phyloP scores from a whole-genome alignment of 2,113 vertebrate species.

The Carassius gibelio region DNA sequence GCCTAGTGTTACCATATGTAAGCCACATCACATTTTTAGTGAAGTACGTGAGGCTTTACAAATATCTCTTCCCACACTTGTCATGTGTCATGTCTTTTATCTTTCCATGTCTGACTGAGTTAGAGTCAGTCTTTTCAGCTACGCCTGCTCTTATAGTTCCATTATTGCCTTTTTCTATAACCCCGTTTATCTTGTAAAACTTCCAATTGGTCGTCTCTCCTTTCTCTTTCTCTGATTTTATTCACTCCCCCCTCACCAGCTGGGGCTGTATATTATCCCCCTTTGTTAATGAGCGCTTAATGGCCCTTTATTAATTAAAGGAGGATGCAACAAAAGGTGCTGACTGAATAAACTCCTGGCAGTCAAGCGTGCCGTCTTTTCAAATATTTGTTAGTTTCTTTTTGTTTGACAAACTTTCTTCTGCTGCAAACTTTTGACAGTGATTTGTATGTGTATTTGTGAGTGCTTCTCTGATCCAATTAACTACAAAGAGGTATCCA shows the following conservation, averaged over 20 bases:
- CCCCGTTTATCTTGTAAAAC: constrained; percentile 10
- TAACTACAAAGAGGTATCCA: constrained; percentile 57
- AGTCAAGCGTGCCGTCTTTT: constrained; percentile 51
- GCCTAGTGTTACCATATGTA: too few species aligned
- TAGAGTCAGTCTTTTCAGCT: neutral
- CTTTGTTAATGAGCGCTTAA: constrained; percentile 42
- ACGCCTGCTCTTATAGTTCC: neutral
- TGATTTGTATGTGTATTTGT: constrained; percentile 53
- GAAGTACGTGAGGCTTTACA: neutral
- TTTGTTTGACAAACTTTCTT: constrained; percentile 53
- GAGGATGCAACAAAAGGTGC: constrained; percentile 26
- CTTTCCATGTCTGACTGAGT: neutral
- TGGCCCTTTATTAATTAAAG: constrained; percentile 55
- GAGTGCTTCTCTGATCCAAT: constrained; percentile 51
- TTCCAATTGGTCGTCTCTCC: neutral
- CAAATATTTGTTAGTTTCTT: constrained; percentile 59
- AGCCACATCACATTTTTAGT: neutral
- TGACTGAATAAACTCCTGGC: constrained; percentile 21
- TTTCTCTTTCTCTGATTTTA: constrained; percentile 4
- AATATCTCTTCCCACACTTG: neutral
- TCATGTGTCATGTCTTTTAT: too few species aligned
- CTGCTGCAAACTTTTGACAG: constrained; percentile 52
- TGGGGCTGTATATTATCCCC: constrained; percentile 30
- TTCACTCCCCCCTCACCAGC: constrained; percentile 3
- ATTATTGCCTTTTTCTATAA: neutral